Percentiles rank a stretch among this genome's conserved stretches.
Conservation (phyloP, 1,140 invertebrate genomes). For the Stegodyphus dumicola region DNA sequence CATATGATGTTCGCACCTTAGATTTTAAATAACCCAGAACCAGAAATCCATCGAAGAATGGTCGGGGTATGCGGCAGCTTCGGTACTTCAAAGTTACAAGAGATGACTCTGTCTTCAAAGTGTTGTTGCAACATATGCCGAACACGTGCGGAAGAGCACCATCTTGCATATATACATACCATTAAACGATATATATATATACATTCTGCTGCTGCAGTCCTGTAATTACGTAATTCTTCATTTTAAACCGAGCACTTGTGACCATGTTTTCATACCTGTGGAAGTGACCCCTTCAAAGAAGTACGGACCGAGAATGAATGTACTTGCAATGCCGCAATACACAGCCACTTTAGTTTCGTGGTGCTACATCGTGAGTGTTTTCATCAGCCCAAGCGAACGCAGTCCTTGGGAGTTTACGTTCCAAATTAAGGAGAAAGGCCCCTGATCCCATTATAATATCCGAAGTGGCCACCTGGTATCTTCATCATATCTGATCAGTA, state of each 20-base stretch:
- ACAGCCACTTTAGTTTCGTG: background rate
- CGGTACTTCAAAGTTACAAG: background rate
- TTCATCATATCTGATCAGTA: background rate
- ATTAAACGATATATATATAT: too few relatives aligned
- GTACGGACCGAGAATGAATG: background rate
- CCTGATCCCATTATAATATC: background rate
- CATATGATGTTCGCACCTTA: background rate
- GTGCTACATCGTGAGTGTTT: background rate
- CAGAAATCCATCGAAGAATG: background rate
- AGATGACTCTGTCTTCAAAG: background rate
- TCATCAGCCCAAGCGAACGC: background rate
- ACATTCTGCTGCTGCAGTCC: background rate
- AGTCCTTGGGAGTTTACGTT: background rate
- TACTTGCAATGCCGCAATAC: background rate
- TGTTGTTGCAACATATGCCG: background rate
- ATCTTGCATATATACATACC: background rate
- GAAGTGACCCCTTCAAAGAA: conserved; percentile 9
- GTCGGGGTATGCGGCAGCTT: background rate
- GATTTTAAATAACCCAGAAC: background rate
- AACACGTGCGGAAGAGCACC: background rate
- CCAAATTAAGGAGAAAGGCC: background rate
- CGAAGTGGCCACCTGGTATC: background rate
- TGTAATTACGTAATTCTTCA: background rate
- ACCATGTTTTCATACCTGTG: background rate
- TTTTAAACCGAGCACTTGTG: background rate